Conservation (phyloP, 2,113 vertebrate species). For the Zosterops japonicus region DNA sequence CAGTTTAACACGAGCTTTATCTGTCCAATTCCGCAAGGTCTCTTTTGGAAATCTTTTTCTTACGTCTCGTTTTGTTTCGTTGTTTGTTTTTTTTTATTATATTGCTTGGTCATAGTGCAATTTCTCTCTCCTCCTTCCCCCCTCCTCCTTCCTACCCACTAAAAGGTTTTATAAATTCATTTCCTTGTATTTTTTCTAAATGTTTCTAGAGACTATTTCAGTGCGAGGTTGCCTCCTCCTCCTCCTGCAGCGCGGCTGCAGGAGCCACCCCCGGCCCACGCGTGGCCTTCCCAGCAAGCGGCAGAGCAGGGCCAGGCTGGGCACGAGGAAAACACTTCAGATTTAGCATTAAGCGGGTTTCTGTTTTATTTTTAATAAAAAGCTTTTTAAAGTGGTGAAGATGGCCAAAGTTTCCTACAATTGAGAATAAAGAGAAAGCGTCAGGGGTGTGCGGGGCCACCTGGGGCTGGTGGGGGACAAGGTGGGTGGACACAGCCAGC, state of each 20-base stretch:
- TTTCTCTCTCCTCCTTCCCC: conserved; percentile 63
- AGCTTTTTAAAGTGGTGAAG: conserved; percentile 86
- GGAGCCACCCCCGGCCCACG: background rate
- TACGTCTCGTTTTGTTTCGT: background rate
- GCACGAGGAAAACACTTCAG: conserved; percentile 55
- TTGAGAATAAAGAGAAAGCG: conserved; percentile 79
- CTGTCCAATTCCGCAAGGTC: conserved; percentile 79
- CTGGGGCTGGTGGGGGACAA: conserved; percentile 56
- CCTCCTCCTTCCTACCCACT: conserved; percentile 29
- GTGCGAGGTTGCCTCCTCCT: conserved; percentile 53
- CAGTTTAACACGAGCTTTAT: conserved; percentile 88
- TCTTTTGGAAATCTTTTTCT: conserved; percentile 66
- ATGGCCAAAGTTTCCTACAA: conserved; percentile 95
- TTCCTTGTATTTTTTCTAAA: conserved; percentile 63
- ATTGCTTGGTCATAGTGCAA: conserved; percentile 78
- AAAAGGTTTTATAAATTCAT: conserved; percentile 63
- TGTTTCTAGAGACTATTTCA: conserved; percentile 19
- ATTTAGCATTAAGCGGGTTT: conserved; percentile 82
- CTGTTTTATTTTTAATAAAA: conserved; percentile 79
- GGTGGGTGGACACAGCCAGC: conserved; percentile 79
- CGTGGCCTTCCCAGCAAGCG: background rate
- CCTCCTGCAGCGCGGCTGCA: background rate
- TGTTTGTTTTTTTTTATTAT: conserved; percentile 48
- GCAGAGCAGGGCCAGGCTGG: background rate
- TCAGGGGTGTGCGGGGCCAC: conserved; percentile 65